These are phyloP conservation scores for Strix aluco DNA, from an alignment of 2,113 vertebrate genomes.

Conservation along the genomic window DNA sequence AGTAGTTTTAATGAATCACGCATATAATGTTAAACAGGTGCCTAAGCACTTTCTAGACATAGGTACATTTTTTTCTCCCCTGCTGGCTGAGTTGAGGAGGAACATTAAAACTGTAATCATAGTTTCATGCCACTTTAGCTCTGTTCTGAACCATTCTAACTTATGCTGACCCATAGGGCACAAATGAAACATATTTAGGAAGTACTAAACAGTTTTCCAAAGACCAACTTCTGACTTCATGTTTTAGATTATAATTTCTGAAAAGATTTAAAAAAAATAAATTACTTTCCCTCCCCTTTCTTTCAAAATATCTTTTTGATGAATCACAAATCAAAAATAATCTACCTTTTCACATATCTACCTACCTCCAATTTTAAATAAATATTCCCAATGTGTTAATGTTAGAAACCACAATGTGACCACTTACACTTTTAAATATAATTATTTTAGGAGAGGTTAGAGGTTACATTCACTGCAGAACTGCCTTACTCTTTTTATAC, in stretches of 20 bases:
- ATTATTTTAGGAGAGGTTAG: slow-evolving; percentile 1
- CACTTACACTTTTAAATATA: not conserved
- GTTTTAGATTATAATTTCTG: not conserved
- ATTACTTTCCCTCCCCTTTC: not conserved
- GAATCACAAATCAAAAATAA: not conserved
- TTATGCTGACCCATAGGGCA: not conserved
- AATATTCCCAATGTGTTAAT: not conserved
- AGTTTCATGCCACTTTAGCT: not conserved
- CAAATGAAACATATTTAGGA: not conserved
- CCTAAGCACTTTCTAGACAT: not conserved
- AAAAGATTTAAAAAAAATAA: not conserved
- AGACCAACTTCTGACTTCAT: not conserved
- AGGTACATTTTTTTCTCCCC: not conserved
- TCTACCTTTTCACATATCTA: not conserved
- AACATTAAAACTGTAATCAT: not conserved
- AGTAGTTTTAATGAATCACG: not conserved
- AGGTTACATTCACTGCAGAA: not conserved
- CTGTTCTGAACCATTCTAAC: not conserved
- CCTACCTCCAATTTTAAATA: not conserved
- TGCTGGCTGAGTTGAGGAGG: not conserved
- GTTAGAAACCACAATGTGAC: not conserved
- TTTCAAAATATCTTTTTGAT: not conserved
- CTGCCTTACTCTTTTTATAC: not conserved
- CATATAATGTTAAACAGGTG: not conserved
- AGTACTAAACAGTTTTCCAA: not conserved